phyloP scores from a whole-genome alignment of 2,113 vertebrate species.

The Apaloderma vittatum region DNA sequence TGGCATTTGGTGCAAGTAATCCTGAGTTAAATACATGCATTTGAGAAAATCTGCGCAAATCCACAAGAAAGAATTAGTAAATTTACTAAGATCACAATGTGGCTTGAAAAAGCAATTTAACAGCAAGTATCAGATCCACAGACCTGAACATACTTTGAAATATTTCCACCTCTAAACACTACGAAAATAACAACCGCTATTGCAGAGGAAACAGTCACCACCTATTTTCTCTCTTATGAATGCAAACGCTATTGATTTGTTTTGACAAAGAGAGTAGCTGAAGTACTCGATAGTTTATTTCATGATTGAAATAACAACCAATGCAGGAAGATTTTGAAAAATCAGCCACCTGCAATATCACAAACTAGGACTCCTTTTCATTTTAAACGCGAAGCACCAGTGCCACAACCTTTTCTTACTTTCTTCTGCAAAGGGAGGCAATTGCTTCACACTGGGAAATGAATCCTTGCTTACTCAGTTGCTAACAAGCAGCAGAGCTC shows the following conservation, averaged over 20 bases:
- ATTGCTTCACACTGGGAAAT: not conserved
- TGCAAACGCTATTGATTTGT: conserved; percentile 54
- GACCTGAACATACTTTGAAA: not conserved
- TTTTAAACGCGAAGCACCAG: not conserved
- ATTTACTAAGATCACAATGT: not conserved
- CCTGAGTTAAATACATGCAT: not conserved
- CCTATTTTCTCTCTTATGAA: conserved; percentile 24
- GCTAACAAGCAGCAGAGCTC: not conserved
- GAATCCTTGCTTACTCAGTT: not conserved
- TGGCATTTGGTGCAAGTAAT: not conserved
- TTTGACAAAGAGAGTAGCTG: conserved; percentile 33
- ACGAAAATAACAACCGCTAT: not conserved
- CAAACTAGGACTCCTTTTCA: not conserved
- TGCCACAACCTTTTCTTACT: not conserved
- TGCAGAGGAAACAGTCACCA: conserved; percentile 17
- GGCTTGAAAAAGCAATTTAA: conserved; percentile 34
- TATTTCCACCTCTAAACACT: not conserved
- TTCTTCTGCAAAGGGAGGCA: not conserved
- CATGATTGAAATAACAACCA: conserved; percentile 47
- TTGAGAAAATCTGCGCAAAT: not conserved
- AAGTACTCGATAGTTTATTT: conserved; percentile 20
- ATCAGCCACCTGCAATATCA: not conserved
- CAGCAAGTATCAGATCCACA: not conserved
- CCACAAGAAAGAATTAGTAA: conserved; percentile 16
- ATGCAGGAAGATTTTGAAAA: not conserved